These are phyloP conservation scores for Dasypolia templi DNA, from an alignment of 2,888 invertebrate species.

Conservation along the genomic window DNA sequence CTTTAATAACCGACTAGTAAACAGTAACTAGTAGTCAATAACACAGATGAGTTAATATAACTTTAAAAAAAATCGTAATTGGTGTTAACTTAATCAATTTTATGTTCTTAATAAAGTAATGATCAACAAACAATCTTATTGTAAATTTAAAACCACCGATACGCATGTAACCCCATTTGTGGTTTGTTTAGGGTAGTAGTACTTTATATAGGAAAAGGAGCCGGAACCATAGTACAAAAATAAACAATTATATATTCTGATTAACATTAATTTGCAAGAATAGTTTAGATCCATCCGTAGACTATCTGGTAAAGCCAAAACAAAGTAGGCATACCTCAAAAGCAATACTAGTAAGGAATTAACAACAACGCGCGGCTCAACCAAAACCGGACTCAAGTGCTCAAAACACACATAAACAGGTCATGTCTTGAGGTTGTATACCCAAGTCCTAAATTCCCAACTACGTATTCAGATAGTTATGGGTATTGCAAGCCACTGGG, in stretches of 20 bases:
- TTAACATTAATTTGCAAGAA: background rate
- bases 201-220: background rate
- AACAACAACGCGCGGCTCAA: background rate
- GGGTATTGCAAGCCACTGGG: background rate
- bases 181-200: constrained; percentile 28
- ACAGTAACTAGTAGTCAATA: too few species aligned
- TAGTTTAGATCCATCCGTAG: background rate
- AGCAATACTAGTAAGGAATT: too few species aligned
- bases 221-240: too few species aligned
- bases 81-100: background rate
- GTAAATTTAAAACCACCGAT: too few species aligned
- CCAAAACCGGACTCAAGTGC: background rate
- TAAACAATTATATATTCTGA: background rate
- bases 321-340: background rate
- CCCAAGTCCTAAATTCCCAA: background rate
- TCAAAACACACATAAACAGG: background rate
- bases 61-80: too few species aligned
- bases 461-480: background rate
- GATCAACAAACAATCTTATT: background rate
- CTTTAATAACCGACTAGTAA: background rate
- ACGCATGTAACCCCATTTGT: constrained; percentile 10
- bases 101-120: background rate
- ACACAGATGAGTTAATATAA: too few species aligned
- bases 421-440: too few species aligned
- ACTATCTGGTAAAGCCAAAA: background rate